Base-by-base conservation (phyloP, 2,797 vertebrate genomes). In the Paramormyrops hopkinsi region DNA sequence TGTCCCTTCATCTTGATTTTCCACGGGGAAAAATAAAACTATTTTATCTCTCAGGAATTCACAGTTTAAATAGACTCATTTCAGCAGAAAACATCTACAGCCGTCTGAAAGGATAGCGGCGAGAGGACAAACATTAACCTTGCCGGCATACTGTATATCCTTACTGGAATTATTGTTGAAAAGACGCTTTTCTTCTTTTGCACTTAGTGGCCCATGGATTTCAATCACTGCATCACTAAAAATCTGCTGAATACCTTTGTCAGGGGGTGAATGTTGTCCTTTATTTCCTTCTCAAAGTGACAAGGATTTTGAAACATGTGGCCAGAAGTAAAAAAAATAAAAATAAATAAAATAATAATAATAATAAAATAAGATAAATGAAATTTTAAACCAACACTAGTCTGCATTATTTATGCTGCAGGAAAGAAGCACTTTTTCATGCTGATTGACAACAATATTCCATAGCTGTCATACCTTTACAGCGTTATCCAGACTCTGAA, bases 191-290 rank as follows among this genome's bases (percentile, higher is more conserved):
- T 90, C 83, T 91, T 92, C 41, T 22, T 48, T 91, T 90, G 69
- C 89, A 86, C 90, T 92, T 89, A 92, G 93, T 92, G 79, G 93
- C 93, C 91, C 91, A 88, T 89, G 84, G 88, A 90, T 90, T 90
- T 91, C 92, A 92, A 93, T 94, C 91, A 86, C 83, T 86, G 88
- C 82, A 73, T 90, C 90, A 88, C 92, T 89, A 92, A 92, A 91
- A 90, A 87, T 41, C 44, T 88, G 88, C 87, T 84, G 88, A 92
- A 93, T 85, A 90, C 91, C 91, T 92, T 91, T 87, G 89, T 90
- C 90, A 91, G 89, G 92, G 92, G 92, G 93, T 92, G 90, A 93
- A 91, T 89, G 90, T 90, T 88, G 0, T 92, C 90, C 82, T 90
- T 90, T 91, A 94, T 92, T 87, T 90, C 89, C 69, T 90, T 54